Evolutionary conservation across 2,113 vertebrate genomes (phyloP).

Genomic region (Elgaria multicarinata): DNA sequence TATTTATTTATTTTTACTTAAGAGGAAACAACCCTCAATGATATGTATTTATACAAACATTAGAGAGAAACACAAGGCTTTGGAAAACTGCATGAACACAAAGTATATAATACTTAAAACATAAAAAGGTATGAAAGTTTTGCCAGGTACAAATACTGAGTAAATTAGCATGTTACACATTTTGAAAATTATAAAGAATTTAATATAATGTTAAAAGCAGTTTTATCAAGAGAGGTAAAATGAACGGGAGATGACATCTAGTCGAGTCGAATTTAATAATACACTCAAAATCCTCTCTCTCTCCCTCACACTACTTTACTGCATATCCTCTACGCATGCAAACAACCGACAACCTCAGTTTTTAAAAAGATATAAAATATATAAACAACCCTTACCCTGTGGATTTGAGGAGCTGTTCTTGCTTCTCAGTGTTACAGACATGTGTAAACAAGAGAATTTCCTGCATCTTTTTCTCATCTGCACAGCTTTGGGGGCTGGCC

Average conservation of each 20-base stretch:
- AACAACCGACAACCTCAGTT: conserved; percentile 35
- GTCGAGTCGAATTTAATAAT: conserved; percentile 16
- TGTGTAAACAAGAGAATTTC: conserved; percentile 78
- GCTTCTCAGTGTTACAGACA: conserved; percentile 68
- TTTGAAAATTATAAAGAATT: conserved; percentile 28
- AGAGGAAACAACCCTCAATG: not conserved
- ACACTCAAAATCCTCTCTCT: conserved; percentile 14
- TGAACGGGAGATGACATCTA: not conserved
- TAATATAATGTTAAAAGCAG: conserved; percentile 29
- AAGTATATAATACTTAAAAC: not conserved
- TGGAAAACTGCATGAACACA: not conserved
- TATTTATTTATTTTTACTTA: conserved; percentile 3
- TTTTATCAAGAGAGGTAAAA: not conserved
- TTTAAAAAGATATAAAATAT: conserved; percentile 52
- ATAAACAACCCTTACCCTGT: conserved; percentile 73
- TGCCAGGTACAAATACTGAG: not conserved
- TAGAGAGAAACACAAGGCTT: not conserved
- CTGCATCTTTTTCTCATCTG: conserved; percentile 78
- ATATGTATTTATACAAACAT: not conserved
- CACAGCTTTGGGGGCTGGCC: conserved; percentile 69
- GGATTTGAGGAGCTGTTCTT: conserved; percentile 57
- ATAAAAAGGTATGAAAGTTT: not conserved
- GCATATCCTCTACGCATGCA: conserved; percentile 33
- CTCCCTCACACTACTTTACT: conserved; percentile 30
- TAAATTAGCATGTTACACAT: conserved; percentile 1